phyloP scores from a whole-genome alignment of 1,140 invertebrate species.

The Planococcus citri region DNA sequence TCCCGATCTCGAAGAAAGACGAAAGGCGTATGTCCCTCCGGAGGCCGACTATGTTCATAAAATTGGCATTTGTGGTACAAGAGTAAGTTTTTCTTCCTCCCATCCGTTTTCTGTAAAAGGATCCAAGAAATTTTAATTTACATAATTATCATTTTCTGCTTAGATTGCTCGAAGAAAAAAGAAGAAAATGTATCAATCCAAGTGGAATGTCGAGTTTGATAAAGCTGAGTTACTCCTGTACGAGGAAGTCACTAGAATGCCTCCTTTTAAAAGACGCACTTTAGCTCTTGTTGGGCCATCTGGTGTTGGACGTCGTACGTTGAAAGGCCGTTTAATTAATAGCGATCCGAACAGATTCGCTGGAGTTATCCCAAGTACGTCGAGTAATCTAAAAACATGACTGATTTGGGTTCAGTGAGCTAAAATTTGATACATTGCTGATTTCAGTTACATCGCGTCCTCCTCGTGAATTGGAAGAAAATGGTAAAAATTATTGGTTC shows the following conservation, averaged over 20 bases:
- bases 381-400: no score
- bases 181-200: slow-evolving; percentile 85
- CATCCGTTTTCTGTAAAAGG: no score
- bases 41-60: slow-evolving; percentile 92
- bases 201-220: slow-evolving; percentile 79
- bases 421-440: neutral
- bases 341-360: slow-evolving; percentile 83
- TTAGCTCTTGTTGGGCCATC: slow-evolving; percentile 85
- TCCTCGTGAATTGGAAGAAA: slow-evolving; percentile 78
- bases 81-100: slow-evolving; percentile 40
- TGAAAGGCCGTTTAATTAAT: slow-evolving; percentile 87
- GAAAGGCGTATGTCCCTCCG: slow-evolving; percentile 89
- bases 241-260: slow-evolving; percentile 93
- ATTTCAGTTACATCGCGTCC: slow-evolving; percentile 81
- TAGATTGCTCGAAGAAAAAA: slow-evolving; percentile 84
- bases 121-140: no score
- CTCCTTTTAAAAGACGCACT: slow-evolving; percentile 87
- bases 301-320: slow-evolving; percentile 82
- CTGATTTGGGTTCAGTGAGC: no score
- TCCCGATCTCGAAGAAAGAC: slow-evolving; percentile 82
- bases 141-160: slow-evolving; percentile 24
- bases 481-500: slow-evolving; percentile 93
- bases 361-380: slow-evolving; percentile 79
- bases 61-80: slow-evolving; percentile 75
- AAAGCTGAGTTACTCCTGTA: slow-evolving; percentile 84